phyloP scores from a whole-genome alignment of 2,888 invertebrate species.

The Drosophila putrida region DNA sequence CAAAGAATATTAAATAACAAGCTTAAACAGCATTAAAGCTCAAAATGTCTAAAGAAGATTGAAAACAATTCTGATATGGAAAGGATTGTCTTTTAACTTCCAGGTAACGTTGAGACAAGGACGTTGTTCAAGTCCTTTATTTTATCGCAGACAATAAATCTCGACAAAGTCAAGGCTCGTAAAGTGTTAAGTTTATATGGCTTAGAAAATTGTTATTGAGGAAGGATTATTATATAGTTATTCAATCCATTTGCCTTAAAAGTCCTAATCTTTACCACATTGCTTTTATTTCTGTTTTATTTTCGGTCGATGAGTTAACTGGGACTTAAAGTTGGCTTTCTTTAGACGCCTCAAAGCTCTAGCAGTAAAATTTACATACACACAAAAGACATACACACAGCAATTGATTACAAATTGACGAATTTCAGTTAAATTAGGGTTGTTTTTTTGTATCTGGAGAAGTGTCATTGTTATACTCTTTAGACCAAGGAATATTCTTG shows the following conservation, averaged over 20 bases:
- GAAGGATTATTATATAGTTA: not conserved
- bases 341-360: not conserved
- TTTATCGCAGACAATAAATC: too few relatives aligned
- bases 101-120: too few relatives aligned
- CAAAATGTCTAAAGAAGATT: not conserved
- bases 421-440: not conserved
- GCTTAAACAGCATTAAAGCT: not conserved
- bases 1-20: not conserved
- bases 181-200: not conserved
- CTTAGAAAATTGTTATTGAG: not conserved
- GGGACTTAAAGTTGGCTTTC: not conserved
- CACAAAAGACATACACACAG: slow-evolving; percentile 1
- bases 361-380: slow-evolving; percentile 6
- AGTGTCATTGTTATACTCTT: not conserved
- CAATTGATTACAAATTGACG: slow-evolving; percentile 14
- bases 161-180: too few relatives aligned
- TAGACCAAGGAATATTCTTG: not conserved
- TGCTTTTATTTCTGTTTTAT: not conserved
- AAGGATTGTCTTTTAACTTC: too few relatives aligned
- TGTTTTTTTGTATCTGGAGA: not conserved
- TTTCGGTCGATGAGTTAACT: not conserved
- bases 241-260: not conserved
- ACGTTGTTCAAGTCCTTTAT: too few relatives aligned
- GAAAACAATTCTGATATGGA: too few relatives aligned
- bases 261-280: not conserved